Evolutionary conservation across 1,140 invertebrate genomes (phyloP).

Genomic region (Steinernema feltiae): DNA sequence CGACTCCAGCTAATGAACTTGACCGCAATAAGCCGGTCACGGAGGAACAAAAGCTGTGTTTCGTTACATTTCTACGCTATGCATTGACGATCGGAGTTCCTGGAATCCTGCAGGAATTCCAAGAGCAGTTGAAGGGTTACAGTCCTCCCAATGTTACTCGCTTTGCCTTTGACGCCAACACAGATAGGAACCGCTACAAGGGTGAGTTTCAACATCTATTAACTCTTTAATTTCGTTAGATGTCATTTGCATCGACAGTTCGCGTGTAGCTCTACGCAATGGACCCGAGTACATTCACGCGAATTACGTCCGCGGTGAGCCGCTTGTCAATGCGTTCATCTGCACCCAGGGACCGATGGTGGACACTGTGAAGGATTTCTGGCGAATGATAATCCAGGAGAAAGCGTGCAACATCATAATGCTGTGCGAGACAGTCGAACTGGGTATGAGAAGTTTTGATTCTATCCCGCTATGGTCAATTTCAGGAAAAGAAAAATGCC

Average conservation of each 20-base stretch:
- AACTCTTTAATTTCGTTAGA: too few relatives aligned
- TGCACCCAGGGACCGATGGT: slow-evolving; percentile 59
- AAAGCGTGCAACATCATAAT: slow-evolving; percentile 58
- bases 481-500: slow-evolving; percentile 45
- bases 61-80: background rate
- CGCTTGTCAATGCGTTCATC: slow-evolving; percentile 59
- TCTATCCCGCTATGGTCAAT: background rate
- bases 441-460: background rate
- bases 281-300: slow-evolving; percentile 54
- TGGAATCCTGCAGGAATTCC: background rate
- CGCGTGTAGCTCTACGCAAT: slow-evolving; percentile 6
- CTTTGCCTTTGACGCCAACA: too few relatives aligned
- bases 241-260: slow-evolving; percentile 17
- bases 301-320: slow-evolving; percentile 47
- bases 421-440: slow-evolving; percentile 58
- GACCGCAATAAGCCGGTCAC: background rate
- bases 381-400: slow-evolving; percentile 61
- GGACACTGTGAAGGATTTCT: slow-evolving; percentile 60
- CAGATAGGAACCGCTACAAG: too few relatives aligned
- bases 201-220: too few relatives aligned
- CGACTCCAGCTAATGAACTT: too few relatives aligned
- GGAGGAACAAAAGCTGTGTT: background rate
- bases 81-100: background rate
- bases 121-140: too few relatives aligned
- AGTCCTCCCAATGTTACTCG: too few relatives aligned